Conservation (phyloP, 2,797 vertebrate genomes). For the Sebastes aleutianus region DNA sequence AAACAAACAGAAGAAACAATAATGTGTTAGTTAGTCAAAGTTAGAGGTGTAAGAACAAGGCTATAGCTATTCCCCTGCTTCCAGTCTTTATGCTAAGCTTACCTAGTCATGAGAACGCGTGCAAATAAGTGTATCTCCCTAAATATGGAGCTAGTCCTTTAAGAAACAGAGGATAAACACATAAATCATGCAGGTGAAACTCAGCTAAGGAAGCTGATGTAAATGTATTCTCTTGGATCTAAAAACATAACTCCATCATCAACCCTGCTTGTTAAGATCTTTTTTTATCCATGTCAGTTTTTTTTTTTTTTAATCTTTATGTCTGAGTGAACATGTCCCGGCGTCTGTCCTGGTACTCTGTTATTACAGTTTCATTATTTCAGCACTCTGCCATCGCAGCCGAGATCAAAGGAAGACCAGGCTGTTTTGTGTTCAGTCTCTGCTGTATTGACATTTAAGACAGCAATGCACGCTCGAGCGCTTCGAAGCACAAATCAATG, state of each 20-base stretch:
- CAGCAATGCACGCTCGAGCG: slow-evolving; percentile 56
- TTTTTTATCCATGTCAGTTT: slow-evolving; percentile 7
- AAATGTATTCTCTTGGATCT: slow-evolving; percentile 14
- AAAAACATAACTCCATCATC: slow-evolving; percentile 23
- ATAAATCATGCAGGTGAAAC: slow-evolving; percentile 8
- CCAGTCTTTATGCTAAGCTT: background rate
- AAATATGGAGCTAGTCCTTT: background rate
- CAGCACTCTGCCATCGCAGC: slow-evolving; percentile 56
- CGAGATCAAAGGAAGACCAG: slow-evolving; percentile 73
- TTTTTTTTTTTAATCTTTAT: slow-evolving; percentile 19
- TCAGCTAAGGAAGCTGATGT: background rate
- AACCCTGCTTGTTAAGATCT: slow-evolving; percentile 23
- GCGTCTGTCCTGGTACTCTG: slow-evolving; percentile 51
- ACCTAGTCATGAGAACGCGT: too few species aligned
- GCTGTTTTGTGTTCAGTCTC: slow-evolving; percentile 62
- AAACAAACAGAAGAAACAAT: too few species aligned
- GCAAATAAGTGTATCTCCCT: background rate
- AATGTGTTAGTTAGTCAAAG: background rate
- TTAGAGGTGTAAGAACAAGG: background rate
- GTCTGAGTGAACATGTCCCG: slow-evolving; percentile 59
- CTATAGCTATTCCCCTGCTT: background rate
- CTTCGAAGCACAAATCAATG: slow-evolving; percentile 72
- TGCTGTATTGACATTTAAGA: slow-evolving; percentile 63
- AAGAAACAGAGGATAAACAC: background rate
- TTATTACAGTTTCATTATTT: slow-evolving; percentile 78